Conservation (phyloP, 2,888 invertebrate genomes). For the Folsomia manolachei region DNA sequence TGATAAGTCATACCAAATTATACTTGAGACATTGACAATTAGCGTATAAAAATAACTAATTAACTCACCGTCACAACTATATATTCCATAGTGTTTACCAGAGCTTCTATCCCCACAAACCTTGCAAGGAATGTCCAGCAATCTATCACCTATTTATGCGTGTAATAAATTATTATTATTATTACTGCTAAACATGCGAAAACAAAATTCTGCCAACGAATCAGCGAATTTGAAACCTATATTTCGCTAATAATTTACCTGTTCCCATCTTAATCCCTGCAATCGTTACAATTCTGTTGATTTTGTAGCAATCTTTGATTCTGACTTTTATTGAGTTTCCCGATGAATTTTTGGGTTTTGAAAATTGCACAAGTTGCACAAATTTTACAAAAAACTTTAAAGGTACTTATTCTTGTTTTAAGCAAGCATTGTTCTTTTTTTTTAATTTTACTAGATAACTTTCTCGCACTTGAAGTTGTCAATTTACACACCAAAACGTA, state of each 20-base stretch:
- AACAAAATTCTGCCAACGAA: no score
- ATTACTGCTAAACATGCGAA: no score
- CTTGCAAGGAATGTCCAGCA: conserved; percentile 97
- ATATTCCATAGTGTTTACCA: conserved; percentile 99
- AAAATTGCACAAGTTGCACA: no score
- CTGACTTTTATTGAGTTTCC: background rate
- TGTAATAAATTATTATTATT: conserved; percentile 10
- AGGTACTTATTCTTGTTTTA: no score
- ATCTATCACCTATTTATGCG: conserved; percentile 65
- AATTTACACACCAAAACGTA: no score
- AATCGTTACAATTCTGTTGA: background rate
- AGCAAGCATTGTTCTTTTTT: no score
- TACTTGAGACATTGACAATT: conserved; percentile 4
- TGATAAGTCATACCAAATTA: conserved; percentile 53
- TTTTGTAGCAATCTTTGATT: background rate
- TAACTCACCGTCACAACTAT: conserved; percentile 94
- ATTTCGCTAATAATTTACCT: no score
- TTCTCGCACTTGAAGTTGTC: no score
- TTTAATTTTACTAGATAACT: no score
- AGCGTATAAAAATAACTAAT: background rate
- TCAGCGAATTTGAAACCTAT: no score
- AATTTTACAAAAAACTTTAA: no score
- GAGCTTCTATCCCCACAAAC: conserved; percentile 98
- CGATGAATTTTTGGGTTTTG: background rate
- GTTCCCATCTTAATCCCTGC: conserved; percentile 12